Percentiles rank a stretch among this genome's conserved stretches.
phyloP scores from a whole-genome alignment of 2,888 invertebrate genomes.

The Metalampra italica region DNA sequence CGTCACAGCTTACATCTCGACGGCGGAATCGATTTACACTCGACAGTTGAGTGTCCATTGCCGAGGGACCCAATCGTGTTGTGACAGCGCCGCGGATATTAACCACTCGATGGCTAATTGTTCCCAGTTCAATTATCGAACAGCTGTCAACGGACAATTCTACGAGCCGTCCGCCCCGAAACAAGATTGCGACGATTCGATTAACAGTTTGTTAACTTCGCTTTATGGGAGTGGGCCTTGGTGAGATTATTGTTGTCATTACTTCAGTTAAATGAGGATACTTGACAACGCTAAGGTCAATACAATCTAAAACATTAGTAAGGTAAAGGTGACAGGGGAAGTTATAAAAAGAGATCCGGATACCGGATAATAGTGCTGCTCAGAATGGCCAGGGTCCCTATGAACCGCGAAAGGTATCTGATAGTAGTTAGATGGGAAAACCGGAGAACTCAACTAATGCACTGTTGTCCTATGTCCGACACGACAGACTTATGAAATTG shows the following conservation, averaged over 20 bases:
- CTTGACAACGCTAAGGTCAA: no score
- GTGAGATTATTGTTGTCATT: not conserved
- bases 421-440: no score
- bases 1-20: slow-evolving; percentile 29
- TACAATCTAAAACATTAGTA: no score
- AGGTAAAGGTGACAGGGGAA: no score
- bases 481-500: no score
- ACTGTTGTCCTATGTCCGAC: no score
- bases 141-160: slow-evolving; percentile 63
- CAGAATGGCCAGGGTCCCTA: no score
- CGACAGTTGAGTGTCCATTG: slow-evolving; percentile 53
- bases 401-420: no score
- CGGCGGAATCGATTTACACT: slow-evolving; percentile 59
- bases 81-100: slow-evolving; percentile 69
- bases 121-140: slow-evolving; percentile 74
- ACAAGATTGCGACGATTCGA: slow-evolving; percentile 37
- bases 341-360: no score
- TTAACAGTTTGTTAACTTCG: slow-evolving; percentile 13
- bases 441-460: no score
- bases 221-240: not conserved
- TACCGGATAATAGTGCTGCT: no score
- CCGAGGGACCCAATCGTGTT: slow-evolving; percentile 54
- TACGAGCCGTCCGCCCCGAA: slow-evolving; percentile 34
- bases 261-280: no score
- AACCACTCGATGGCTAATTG: slow-evolving; percentile 74